Evolutionary conservation across 2,797 vertebrate species (phyloP), one percentile per base, ranked within the genome.

Genomic region (Cyprinodon diabolis): DNA sequence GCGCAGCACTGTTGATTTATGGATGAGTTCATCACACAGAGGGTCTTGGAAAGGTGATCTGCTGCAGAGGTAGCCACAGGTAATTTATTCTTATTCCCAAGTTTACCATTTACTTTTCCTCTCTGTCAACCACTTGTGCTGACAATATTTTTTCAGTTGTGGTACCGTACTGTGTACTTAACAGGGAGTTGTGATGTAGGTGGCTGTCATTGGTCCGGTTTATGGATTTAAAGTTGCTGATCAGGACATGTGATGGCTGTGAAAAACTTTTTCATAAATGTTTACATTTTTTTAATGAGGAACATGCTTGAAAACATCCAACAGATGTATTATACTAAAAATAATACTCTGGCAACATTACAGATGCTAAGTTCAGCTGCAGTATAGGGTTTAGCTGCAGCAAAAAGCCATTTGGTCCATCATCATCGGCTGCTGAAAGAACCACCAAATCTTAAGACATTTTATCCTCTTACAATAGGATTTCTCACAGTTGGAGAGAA

Each of bases 81-180:
- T 94, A 88, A 94, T 94, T 88, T 89, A 94, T 94, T 92, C 82
- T 65, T 74, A 66, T 84, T 87, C 74, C 80, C 82, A 82, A 88
- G 78, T 86, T 90, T 84, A 80, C 82, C 86, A 81, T 93, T 93
- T 91, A 74, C 84, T 77, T 83, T 83, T 82, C 8, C 82, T 60
- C 74, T 62, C 67, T 75, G 80, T 81, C 71, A 82, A 62, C 80
- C 81, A 76, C 83, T 86, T 86, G 73, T 5, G 55, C 87, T 83
- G 86, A 87, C 73, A 71, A 78, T 75, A 89, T 92, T 86, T 87
- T 87, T 91, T 90, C 76, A 86, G 81, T 75, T 66, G 75, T 66
- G 54, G 55, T 69, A 76, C 82, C 82, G 81, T 62, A 79, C 79
- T 54, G 67, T 23, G 40, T 63, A 80, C 70, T 54, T 78, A 48